These are phyloP conservation scores for Anoplophora glabripennis DNA, from an alignment of 1,140 invertebrate species.

Conservation along the genomic window DNA sequence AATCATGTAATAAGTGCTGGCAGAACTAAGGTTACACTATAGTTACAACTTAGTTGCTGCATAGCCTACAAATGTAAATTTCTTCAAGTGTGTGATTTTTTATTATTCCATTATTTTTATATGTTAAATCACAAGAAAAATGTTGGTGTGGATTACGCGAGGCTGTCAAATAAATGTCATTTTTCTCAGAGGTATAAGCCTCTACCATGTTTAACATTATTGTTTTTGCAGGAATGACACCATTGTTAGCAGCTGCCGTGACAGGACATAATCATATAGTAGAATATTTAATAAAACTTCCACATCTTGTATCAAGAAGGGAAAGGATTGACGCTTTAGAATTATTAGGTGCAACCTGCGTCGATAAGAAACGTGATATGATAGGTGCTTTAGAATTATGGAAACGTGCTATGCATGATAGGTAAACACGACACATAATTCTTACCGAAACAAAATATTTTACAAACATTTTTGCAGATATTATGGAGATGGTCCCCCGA, in stretches of 20 bases:
- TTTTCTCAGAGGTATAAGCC: no score
- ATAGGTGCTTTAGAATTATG: constrained; percentile 82
- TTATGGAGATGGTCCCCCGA: constrained; percentile 55
- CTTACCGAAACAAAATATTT: neutral
- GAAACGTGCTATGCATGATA: constrained; percentile 84
- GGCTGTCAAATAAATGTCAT: no score
- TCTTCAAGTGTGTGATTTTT: no score
- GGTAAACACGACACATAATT: constrained; percentile 51
- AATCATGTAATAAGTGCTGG: no score
- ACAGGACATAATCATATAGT: constrained; percentile 91
- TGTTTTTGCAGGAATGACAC: constrained; percentile 77
- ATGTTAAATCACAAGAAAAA: no score
- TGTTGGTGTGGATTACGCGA: no score
- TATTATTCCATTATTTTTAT: no score
- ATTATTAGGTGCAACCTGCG: constrained; percentile 91
- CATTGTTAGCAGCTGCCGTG: constrained; percentile 86
- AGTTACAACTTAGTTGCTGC: no score
- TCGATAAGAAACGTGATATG: constrained; percentile 95
- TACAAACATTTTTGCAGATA: constrained; percentile 56
- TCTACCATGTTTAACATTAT: constrained; percentile 10
- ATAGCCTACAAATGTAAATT: no score
- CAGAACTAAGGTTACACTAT: no score
- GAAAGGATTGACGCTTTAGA: constrained; percentile 90
- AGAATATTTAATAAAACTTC: constrained; percentile 78
- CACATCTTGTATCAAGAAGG: constrained; percentile 66